These are phyloP conservation scores for Lepisosteus osseus DNA, from an alignment of 2,113 vertebrate species.

Conservation along the genomic window DNA sequence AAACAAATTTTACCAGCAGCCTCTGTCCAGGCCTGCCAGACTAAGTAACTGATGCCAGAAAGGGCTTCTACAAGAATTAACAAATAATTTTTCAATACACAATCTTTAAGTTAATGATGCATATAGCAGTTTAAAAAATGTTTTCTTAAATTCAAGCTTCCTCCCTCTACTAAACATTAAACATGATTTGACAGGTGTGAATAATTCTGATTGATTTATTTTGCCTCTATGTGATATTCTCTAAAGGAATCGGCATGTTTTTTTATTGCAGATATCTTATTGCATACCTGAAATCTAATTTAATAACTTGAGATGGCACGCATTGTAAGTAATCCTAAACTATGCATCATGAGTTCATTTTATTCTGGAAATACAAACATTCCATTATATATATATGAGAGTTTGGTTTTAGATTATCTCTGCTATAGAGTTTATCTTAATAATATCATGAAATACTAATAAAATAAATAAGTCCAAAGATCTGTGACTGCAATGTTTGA, in stretches of 20 bases:
- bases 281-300: conserved; percentile 27
- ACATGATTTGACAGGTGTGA: conserved; percentile 17
- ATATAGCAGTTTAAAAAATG: conserved; percentile 21
- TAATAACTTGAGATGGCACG: conserved; percentile 13
- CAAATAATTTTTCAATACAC: conserved; percentile 49
- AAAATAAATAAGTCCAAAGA: no score
- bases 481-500: no score
- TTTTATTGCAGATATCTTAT: conserved; percentile 16
- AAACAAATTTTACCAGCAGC: conserved; percentile 69
- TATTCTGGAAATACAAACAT: background rate
- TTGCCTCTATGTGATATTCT: conserved; percentile 16
- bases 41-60: conserved; percentile 62
- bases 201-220: conserved; percentile 31
- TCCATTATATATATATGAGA: no score
- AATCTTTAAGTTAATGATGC: conserved; percentile 40
- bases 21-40: conserved; percentile 72
- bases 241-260: background rate
- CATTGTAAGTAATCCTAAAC: conserved; percentile 11
- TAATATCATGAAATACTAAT: no score
- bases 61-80: conserved; percentile 63
- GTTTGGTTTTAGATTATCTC: no score
- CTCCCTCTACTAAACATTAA: conserved; percentile 9
- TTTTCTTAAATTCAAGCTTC: background rate
- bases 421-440: no score
- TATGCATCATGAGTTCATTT: conserved; percentile 12